Conservation (phyloP, 2,888 invertebrate genomes). For the Polydesmus complanatus region DNA sequence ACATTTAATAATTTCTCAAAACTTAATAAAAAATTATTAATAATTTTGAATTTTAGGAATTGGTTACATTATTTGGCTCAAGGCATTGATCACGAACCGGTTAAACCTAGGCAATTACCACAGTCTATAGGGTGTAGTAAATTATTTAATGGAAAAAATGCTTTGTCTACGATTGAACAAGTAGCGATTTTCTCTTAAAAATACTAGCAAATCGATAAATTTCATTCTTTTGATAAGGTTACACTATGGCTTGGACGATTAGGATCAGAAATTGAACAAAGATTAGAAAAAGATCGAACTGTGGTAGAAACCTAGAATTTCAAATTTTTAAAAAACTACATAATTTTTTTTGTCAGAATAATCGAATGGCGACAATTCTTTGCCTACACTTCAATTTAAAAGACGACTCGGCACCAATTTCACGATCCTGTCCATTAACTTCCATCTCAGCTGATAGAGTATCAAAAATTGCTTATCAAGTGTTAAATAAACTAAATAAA, state of each 20-base stretch:
- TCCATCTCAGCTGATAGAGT: constrained; percentile 53
- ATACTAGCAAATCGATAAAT: too few relatives aligned
- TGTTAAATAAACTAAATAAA: constrained; percentile 44
- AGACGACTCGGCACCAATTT: constrained; percentile 40
- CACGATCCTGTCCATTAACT: constrained; percentile 47
- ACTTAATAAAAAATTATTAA: too few relatives aligned
- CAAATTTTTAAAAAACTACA: constrained; percentile 14
- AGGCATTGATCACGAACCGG: constrained; percentile 77
- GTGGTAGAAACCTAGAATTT: constrained; percentile 24
- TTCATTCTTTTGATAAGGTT: too few relatives aligned
- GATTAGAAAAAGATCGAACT: constrained; percentile 57
- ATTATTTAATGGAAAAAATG: constrained; percentile 70
- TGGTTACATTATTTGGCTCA: constrained; percentile 77
- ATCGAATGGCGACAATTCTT: constrained; percentile 62
- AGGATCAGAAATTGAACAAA: constrained; percentile 64
- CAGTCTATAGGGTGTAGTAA: constrained; percentile 95
- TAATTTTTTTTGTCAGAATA: constrained; percentile 45
- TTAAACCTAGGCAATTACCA: constrained; percentile 64
- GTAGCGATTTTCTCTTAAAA: constrained; percentile 34
- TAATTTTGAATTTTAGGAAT: not conserved
- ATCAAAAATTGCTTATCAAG: constrained; percentile 47
- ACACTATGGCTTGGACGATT: constrained; percentile 68
- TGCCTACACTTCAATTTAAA: constrained; percentile 54
- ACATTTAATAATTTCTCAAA: too few relatives aligned
- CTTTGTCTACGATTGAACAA: constrained; percentile 49